phyloP scores from a whole-genome alignment of 2,888 invertebrate species.

The Laspeyria flexula region DNA sequence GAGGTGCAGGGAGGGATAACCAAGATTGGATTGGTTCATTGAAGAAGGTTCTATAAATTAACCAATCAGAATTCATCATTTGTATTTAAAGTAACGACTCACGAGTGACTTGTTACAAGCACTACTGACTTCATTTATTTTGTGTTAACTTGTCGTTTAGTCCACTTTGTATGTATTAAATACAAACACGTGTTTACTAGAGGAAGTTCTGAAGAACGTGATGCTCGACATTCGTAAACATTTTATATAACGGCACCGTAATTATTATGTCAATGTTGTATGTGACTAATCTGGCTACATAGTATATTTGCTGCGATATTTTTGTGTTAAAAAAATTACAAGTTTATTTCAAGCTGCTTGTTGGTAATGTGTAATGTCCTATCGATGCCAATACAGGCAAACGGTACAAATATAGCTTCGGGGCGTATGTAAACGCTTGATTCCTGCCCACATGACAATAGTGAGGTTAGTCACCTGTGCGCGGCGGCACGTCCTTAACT shows the following conservation, averaged over 20 bases:
- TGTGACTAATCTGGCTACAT: conserved; percentile 19
- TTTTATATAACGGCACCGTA: conserved; percentile 34
- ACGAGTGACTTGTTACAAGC: no score
- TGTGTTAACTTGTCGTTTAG: not conserved
- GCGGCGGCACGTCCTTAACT: conserved; percentile 69
- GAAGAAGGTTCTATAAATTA: not conserved
- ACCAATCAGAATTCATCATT: not conserved
- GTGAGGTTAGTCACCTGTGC: conserved; percentile 67
- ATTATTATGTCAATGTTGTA: conserved; percentile 30
- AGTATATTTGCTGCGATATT: not conserved
- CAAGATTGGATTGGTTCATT: not conserved
- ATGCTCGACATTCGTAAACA: conserved; percentile 26
- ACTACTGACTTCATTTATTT: not conserved
- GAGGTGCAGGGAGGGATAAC: not conserved
- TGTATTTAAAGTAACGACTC: not conserved
- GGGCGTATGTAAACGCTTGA: conserved; percentile 28
- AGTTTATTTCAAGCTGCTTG: not conserved
- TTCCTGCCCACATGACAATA: conserved; percentile 58
- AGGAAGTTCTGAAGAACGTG: not conserved
- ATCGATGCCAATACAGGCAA: conserved; percentile 33
- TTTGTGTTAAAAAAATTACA: not conserved
- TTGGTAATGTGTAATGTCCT: conserved; percentile 6
- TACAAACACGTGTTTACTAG: not conserved
- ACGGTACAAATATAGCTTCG: conserved; percentile 41
- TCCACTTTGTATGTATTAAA: not conserved